phyloP scores from a whole-genome alignment of 2,113 vertebrate genomes.

The Burhinus bistriatus region DNA sequence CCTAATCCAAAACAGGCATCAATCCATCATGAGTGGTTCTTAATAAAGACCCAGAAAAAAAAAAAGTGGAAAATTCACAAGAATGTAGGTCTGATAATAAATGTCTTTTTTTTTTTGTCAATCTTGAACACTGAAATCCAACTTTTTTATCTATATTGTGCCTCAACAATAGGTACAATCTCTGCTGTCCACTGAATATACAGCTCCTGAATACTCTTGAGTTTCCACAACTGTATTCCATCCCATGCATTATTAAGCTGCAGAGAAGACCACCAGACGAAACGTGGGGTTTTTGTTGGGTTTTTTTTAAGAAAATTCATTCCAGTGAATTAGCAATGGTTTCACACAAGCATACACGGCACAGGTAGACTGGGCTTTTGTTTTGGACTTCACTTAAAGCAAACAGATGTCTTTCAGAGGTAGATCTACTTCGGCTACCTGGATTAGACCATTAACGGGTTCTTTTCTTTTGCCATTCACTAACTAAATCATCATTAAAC shows the following conservation, averaged over 20 bases:
- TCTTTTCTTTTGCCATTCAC: slow-evolving; percentile 7
- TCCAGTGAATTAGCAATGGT: neutral
- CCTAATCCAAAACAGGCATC: neutral
- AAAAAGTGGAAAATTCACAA: neutral
- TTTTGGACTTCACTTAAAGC: neutral
- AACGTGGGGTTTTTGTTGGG: no score
- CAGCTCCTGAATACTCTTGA: neutral
- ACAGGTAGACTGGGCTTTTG: neutral
- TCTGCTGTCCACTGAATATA: neutral
- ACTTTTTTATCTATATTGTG: neutral
- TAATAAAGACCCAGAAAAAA: neutral
- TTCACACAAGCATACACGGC: neutral
- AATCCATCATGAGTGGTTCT: neutral
- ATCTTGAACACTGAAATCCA: neutral
- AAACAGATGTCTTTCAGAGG: neutral
- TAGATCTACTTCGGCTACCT: neutral
- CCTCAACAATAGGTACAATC: neutral
- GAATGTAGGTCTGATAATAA: neutral
- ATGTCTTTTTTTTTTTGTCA: accelerated
- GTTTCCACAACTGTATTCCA: neutral
- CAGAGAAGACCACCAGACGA: neutral
- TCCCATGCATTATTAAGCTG: neutral
- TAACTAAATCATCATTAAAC: neutral
- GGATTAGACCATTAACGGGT: neutral
- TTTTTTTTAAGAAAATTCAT: neutral